Conservation (phyloP, 2,888 invertebrate genomes). For the Gonocerus acuteangulatus region DNA sequence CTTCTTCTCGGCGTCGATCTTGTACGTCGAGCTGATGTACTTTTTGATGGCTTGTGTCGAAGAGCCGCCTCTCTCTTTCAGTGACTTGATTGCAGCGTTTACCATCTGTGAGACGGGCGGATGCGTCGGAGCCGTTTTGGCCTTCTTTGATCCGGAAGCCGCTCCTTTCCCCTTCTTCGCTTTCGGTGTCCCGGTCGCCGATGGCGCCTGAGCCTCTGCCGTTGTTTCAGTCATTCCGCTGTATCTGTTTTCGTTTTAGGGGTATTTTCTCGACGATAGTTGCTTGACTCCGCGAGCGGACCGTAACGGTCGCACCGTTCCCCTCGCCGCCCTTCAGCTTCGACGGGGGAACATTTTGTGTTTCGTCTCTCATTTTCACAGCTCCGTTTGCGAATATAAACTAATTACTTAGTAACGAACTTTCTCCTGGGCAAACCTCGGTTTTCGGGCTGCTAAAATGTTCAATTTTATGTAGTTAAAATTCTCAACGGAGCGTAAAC, state of each 20-base stretch:
- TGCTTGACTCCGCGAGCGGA: not conserved
- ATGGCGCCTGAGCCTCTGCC: not conserved
- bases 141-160: not conserved
- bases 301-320: not conserved
- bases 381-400: not conserved
- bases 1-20: too few species aligned
- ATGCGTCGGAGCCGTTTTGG: too few species aligned
- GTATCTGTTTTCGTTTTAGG: not conserved
- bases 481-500: too few species aligned
- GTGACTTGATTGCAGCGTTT: not conserved
- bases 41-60: not conserved
- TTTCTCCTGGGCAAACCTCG: too few species aligned
- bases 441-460: too few species aligned
- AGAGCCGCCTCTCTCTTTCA: not conserved
- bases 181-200: not conserved
- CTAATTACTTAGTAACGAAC: not conserved
- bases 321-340: not conserved
- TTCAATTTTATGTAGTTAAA: too few species aligned
- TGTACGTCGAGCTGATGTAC: too few species aligned
- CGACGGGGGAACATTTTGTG: not conserved
- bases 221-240: not conserved
- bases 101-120: constrained; percentile 2
- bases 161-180: not conserved
- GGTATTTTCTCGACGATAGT: not conserved
- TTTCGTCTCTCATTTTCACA: not conserved